Percentiles rank a stretch among this genome's conserved stretches.
phyloP scores from a whole-genome alignment of 1,140 invertebrate genomes.

The Nebria ingens region DNA sequence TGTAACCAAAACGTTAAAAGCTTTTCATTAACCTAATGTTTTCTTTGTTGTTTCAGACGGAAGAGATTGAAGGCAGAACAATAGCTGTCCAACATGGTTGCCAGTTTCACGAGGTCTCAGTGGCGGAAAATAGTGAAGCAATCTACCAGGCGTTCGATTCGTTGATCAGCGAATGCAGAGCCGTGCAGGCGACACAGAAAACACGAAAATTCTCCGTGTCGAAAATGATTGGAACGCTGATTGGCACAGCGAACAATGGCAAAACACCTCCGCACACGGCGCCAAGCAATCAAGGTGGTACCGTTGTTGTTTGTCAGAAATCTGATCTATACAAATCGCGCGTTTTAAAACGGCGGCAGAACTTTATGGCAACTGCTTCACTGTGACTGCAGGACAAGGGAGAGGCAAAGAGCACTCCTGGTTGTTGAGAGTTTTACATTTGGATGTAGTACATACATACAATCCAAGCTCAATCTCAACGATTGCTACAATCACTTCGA shows the following conservation, averaged over 20 bases:
- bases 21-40: no score
- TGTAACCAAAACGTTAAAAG: no score
- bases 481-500: background rate
- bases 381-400: conserved; percentile 39
- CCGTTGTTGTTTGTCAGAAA: conserved; percentile 45
- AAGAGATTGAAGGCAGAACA: conserved; percentile 55
- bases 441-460: background rate
- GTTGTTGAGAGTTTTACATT: background rate
- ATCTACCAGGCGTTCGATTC: conserved; percentile 58
- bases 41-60: conserved; percentile 51
- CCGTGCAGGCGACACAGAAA: conserved; percentile 40
- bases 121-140: conserved; percentile 61
- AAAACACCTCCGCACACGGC: conserved; percentile 23
- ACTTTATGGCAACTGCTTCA: conserved; percentile 43
- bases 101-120: conserved; percentile 64
- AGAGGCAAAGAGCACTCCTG: conserved; percentile 2
- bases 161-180: conserved; percentile 51
- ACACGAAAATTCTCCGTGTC: conserved; percentile 64
- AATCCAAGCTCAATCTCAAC: background rate
- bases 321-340: conserved; percentile 44
- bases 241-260: conserved; percentile 41
- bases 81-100: conserved; percentile 52
- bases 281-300: conserved; percentile 39
- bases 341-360: conserved; percentile 42
- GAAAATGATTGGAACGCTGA: conserved; percentile 67